Base-by-base conservation (phyloP, 1,140 invertebrate species). In the Drosophila micromelanica region DNA sequence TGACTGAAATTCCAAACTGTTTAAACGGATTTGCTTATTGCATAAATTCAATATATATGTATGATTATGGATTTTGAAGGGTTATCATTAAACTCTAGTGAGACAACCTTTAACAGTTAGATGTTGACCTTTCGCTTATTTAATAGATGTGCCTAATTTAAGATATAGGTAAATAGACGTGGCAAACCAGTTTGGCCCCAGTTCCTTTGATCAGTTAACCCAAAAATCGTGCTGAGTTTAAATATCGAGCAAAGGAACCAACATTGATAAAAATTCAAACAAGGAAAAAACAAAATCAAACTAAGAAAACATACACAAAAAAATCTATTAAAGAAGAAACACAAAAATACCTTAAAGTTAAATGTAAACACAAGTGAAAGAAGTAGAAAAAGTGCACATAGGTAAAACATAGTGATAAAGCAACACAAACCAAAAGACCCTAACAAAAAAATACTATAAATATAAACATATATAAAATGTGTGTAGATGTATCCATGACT, bases 311-410 rank as follows among this genome's bases (percentile, higher is more conserved):
- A 23, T 23, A 23, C 20, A 23, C 12, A 37, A 35, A 11, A 6
- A 52, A 65, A 42, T 38, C 5, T 48, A 57, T 6, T 27, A 37
- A 56, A 54, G 8, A 61, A 12, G 13, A 52, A 64, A 64, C 51
- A 45, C 37, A 57, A 30, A 68, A 61, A 48, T 69, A 75, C 65
- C 62, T 68, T 67, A 42, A 78, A 65, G 55, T 61, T 61, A 80
- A 80, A 55, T 59, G 56, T 61, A 67, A 65, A 77, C 49, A 74
- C 69, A 73, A 70, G 65, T 59, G 57, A 79, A 67, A 79, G 62
- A 57, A 60, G 86, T 87, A 86, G 86, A 42, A 74, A 65, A 80
- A 72, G 63, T 79, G 80, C 86, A 76, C 82, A 70, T 55, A 60
- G 43, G 48, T 68, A 69, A 45, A 69, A 70, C 35, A 48, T 74